Conservation (phyloP, 2,797 vertebrate species). For the Rhynchonycteris naso region DNA sequence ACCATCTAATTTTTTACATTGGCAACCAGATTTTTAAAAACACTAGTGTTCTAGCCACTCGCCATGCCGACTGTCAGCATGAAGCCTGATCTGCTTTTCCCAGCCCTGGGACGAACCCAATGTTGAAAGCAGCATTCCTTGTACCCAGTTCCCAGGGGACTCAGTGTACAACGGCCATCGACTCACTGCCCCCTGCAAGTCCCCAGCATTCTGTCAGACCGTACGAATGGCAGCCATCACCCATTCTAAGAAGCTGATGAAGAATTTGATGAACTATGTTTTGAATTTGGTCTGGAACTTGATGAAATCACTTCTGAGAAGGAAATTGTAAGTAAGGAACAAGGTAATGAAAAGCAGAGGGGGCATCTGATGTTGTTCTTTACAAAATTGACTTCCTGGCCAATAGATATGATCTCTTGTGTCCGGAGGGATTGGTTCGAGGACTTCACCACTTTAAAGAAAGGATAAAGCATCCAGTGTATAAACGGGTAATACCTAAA, state of each 20-base stretch:
- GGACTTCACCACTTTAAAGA: conserved; percentile 98
- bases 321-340: conserved; percentile 95
- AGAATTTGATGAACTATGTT: conserved; percentile 98
- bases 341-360: conserved; percentile 93
- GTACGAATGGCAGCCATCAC: too few relatives aligned
- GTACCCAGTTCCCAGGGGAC: too few relatives aligned
- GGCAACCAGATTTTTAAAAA: not conserved
- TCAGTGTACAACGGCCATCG: too few relatives aligned
- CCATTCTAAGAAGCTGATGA: conserved; percentile 90
- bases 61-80: too few relatives aligned
- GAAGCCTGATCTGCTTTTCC: too few relatives aligned
- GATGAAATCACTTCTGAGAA: conserved; percentile 98
- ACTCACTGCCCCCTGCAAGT: too few relatives aligned
- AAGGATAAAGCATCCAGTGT: conserved; percentile 92
- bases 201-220: too few relatives aligned
- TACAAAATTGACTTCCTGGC: conserved; percentile 99
- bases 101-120: too few relatives aligned
- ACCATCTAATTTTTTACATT: not conserved
- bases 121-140: too few relatives aligned
- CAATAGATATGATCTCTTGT: conserved; percentile 98
- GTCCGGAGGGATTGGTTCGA: conserved; percentile 95
- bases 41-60: too few relatives aligned
- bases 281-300: conserved; percentile 97
- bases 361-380: conserved; percentile 93
- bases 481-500: conserved; percentile 89